Evolutionary conservation across 30 jellyfish, hydroid and myxozoan genomes (phyloP), one percentile per base, ranked within the genome.

Genomic region (Hydra vulgaris): DNA sequence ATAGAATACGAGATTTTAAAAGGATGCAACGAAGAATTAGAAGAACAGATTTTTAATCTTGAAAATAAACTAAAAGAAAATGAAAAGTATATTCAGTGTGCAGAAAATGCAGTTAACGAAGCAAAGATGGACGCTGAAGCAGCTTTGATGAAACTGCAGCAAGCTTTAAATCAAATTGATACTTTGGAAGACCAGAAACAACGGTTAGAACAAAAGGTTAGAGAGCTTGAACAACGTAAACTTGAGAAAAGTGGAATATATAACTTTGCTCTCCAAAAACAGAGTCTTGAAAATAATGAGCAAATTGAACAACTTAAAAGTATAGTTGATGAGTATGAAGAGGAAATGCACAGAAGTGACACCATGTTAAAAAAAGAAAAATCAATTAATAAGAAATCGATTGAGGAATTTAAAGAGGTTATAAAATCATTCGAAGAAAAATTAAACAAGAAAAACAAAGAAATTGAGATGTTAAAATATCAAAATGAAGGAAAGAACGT

Each of bases 1-100:
- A 86, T 77, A 67, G 97, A 90, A 76, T 78, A 55, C 56, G 96
- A 82, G 54, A 89, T 72, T n/a, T 25, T 89, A 83, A 67, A 77
- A 70, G 87, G 81, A 1, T 70, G 88, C 55, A 61, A 25, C 25
- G 85, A 81, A 18, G 89, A 82, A 72, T 54, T 54, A 56, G 95
- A 89, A 25, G 78, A 56, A 26, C 78, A 79, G 79, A 20, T 68
- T 23, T 8, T 68, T 12, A 69, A 53, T 52, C 68, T 78, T 20
- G 85, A 78, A 24, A 20, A 66, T 24, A 27, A 40, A 18, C 19
- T 24, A 53, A 61, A 0, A 53, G 85, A 53, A 20, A 27, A 69
- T 17, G 79, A 88, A 54, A 89, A 76, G 82, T 77, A 68, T 81
- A 72, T 82, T 68, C 78, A 77, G 52, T 67, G 70, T 16, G 81